Percentiles rank a stretch among this genome's conserved stretches.
phyloP scores from a whole-genome alignment of 2,888 invertebrate species.

The Achlya flavicornis region DNA sequence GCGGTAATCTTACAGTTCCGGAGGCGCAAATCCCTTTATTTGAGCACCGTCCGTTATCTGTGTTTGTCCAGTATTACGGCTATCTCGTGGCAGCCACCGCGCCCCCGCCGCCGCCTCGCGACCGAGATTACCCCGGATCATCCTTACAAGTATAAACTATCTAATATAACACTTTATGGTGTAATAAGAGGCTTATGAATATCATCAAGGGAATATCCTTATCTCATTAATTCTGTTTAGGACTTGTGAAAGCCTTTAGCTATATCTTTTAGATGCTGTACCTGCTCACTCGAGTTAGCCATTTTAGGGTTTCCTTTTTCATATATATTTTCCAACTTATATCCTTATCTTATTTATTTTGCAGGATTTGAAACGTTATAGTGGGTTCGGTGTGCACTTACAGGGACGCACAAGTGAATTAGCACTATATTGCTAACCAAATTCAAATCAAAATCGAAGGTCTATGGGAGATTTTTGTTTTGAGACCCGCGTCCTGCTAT shows the following conservation, averaged over 20 bases:
- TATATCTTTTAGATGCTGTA: no score
- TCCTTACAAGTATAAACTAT: not conserved
- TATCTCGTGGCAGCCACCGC: not conserved
- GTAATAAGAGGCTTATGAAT: not conserved
- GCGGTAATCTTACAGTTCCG: not conserved
- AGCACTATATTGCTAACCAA: no score
- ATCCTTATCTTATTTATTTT: no score
- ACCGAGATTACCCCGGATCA: conserved; percentile 8
- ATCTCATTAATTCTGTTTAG: not conserved
- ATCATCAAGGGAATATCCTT: not conserved
- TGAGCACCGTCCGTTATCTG: not conserved
- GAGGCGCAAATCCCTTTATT: not conserved
- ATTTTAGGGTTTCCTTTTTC: no score
- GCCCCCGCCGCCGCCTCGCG: not conserved
- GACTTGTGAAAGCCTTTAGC: not conserved
- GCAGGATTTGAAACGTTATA: no score
- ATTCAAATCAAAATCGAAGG: no score
- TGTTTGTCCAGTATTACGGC: not conserved
- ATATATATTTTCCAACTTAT: no score
- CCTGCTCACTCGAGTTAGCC: no score
- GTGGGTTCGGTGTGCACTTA: no score
- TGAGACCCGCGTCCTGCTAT: no score
- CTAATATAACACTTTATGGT: conserved; percentile 10
- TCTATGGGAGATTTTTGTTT: no score
- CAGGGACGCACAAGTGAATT: no score